Conservation (phyloP, 2,113 vertebrate species). For the Hippocampus abdominalis region DNA sequence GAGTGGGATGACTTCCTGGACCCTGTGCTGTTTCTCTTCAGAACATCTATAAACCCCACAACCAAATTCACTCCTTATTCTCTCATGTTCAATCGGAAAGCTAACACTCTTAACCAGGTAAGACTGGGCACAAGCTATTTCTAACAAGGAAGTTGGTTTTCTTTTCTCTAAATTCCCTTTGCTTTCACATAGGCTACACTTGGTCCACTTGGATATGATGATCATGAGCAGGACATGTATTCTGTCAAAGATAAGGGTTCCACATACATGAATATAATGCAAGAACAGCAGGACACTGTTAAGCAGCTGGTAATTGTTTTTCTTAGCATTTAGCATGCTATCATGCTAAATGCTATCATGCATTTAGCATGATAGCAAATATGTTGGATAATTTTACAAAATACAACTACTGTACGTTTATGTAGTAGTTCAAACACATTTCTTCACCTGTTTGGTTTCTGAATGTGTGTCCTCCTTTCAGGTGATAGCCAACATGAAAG, state of each 20-base stretch:
- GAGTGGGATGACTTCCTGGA: constrained; percentile 84
- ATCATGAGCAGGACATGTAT: constrained; percentile 55
- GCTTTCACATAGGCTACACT: constrained; percentile 51
- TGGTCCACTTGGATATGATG: constrained; percentile 59
- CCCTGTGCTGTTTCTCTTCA: constrained; percentile 77
- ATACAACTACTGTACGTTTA: background rate
- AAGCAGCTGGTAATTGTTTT: constrained; percentile 77
- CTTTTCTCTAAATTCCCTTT: background rate
- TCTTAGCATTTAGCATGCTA: background rate
- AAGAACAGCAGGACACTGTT: constrained; percentile 76
- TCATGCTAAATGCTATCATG: no score
- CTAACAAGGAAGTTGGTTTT: background rate
- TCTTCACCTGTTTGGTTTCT: background rate
- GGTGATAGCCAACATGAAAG: constrained; percentile 81
- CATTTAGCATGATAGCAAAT: background rate
- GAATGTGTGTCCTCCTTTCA: constrained; percentile 38
- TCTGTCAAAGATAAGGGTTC: constrained; percentile 57
- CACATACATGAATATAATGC: constrained; percentile 56
- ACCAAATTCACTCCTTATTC: constrained; percentile 84
- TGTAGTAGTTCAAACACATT: background rate
- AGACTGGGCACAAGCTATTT: background rate
- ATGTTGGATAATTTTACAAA: background rate
- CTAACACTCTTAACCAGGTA: constrained; percentile 68
- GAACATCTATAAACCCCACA: constrained; percentile 75
- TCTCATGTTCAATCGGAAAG: constrained; percentile 83